phyloP scores from a whole-genome alignment of 1,140 invertebrate species.

The Drosophila punjabiensis region DNA sequence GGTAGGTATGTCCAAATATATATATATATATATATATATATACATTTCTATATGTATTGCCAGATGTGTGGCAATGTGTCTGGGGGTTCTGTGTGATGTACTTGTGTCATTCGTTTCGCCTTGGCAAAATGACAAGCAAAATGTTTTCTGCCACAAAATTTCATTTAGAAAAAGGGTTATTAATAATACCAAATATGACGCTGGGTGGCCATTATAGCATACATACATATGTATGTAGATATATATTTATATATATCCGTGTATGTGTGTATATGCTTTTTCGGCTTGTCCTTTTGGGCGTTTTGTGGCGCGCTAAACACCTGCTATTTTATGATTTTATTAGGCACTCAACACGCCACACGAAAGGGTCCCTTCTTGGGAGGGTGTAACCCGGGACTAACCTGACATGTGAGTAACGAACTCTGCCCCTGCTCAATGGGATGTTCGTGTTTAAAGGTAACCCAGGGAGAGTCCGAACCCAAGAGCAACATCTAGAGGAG shows the following conservation, averaged over 20 bases:
- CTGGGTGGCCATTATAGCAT: slow-evolving; percentile 58
- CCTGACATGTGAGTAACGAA: slow-evolving; percentile 46
- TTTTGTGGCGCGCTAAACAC: slow-evolving; percentile 74
- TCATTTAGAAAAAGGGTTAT: slow-evolving; percentile 82
- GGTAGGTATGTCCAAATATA: neutral
- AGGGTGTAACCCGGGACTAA: neutral
- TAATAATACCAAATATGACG: slow-evolving; percentile 82
- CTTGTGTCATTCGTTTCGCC: slow-evolving; percentile 61
- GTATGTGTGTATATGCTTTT: slow-evolving; percentile 24
- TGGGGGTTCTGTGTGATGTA: slow-evolving; percentile 52
- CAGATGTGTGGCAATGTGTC: slow-evolving; percentile 5
- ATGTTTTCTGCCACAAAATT: slow-evolving; percentile 78
- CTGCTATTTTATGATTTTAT: slow-evolving; percentile 82
- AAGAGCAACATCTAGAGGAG: neutral
- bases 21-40: neutral
- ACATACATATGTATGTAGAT: neutral
- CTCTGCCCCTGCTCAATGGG: slow-evolving; percentile 9
- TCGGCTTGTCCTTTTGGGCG: slow-evolving; percentile 45
- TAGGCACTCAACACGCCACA: slow-evolving; percentile 80
- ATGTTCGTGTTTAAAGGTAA: slow-evolving; percentile 17
- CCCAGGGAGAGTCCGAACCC: neutral
- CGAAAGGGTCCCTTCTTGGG: slow-evolving; percentile 6
- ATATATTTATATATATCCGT: neutral
- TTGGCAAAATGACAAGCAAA: slow-evolving; percentile 77
- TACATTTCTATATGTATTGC: neutral